A percentile compares a stretch with the other conserved stretches of the same genome.
Conservation (phyloP, 2,888 invertebrate species). For the Volucella bombylans region DNA sequence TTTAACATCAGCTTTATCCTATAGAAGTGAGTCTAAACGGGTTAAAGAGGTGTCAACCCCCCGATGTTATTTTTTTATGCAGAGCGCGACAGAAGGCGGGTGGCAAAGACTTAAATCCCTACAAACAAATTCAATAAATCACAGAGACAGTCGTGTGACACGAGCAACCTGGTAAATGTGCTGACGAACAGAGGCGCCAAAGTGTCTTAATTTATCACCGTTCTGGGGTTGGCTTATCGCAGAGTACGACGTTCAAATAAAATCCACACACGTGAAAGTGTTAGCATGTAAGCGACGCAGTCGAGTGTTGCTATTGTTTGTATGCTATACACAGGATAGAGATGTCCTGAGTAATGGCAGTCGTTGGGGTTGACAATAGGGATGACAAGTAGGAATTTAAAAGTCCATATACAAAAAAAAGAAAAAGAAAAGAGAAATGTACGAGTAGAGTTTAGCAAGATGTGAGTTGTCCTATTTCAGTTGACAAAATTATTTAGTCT, state of each 20-base stretch:
- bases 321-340: constrained; percentile 1
- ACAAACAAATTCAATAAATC: constrained; percentile 63
- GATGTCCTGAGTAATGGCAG: not conserved
- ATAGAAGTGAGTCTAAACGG: not conserved
- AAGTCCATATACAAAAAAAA: not conserved
- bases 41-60: not conserved
- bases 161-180: constrained; percentile 25
- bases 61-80: not conserved
- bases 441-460: too few species aligned
- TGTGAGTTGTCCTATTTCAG: too few species aligned
- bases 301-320: constrained; percentile 12
- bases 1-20: constrained; percentile 21
- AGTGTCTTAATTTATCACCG: constrained; percentile 62
- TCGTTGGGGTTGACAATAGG: constrained; percentile 6
- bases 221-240: constrained; percentile 40
- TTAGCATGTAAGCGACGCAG: constrained; percentile 20
- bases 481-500: too few species aligned
- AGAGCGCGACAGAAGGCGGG: not conserved
- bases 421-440: not conserved
- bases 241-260: constrained; percentile 20
- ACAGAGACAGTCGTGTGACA: constrained; percentile 45
- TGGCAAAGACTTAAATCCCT: constrained; percentile 31
- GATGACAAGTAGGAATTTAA: not conserved
- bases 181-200: constrained; percentile 56
- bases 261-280: constrained; percentile 35